These are phyloP conservation scores for Natrix natrix DNA, from an alignment of 2,797 vertebrate genomes.

Conservation along the genomic window DNA sequence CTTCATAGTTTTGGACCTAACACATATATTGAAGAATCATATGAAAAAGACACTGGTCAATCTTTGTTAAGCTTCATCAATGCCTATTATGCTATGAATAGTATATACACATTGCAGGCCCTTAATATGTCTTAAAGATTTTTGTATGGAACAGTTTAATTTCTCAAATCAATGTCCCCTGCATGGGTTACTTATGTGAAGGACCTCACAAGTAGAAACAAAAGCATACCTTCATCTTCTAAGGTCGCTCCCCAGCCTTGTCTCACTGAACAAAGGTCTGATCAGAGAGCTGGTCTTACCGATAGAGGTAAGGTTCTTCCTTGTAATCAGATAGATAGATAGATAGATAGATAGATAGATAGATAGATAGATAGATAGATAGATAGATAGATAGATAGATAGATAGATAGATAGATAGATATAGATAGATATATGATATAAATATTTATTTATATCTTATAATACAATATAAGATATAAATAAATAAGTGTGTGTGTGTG, in stretches of 20 bases:
- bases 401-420: too few relatives aligned
- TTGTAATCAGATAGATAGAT: not conserved
- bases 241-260: not conserved
- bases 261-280: not conserved
- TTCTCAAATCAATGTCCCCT: not conserved
- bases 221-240: not conserved
- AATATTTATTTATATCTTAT: too few relatives aligned
- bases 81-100: not conserved
- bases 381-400: too few relatives aligned
- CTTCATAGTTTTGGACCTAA: not conserved
- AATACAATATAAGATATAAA: too few relatives aligned
- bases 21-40: not conserved
- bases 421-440: too few relatives aligned
- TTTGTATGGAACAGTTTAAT: not conserved
- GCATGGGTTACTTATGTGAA: not conserved
- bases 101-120: not conserved
- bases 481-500: too few relatives aligned
- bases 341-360: too few relatives aligned
- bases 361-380: too few relatives aligned
- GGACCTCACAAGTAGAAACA: not conserved
- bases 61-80: not conserved
- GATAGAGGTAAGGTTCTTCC: not conserved
- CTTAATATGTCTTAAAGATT: not conserved
- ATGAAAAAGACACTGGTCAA: not conserved
- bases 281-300: not conserved